Conservation (phyloP, 2,888 invertebrate species). For the Phorcus lineatus region DNA sequence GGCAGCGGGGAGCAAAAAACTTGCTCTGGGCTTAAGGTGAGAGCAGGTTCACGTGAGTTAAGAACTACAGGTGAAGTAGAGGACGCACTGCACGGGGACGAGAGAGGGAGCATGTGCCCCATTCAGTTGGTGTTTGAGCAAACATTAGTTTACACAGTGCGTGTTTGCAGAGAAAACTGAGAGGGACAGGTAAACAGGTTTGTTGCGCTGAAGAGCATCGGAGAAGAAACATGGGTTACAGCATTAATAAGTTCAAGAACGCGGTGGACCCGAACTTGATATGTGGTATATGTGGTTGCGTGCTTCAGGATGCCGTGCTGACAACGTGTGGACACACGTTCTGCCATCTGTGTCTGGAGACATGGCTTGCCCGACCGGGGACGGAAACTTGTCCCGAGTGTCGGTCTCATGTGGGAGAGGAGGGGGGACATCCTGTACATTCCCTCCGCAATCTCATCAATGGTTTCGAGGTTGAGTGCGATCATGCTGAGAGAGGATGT, state of each 20-base stretch:
- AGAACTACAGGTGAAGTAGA: too few relatives aligned
- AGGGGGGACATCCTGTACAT: conserved; percentile 63
- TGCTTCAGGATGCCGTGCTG: conserved; percentile 69
- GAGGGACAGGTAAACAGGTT: neutral
- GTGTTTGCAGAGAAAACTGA: neutral
- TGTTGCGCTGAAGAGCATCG: too few relatives aligned
- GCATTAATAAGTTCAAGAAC: conserved; percentile 59
- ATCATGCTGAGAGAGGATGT: conserved; percentile 62
- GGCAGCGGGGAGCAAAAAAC: too few relatives aligned
- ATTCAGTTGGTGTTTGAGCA: neutral
- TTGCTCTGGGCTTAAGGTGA: too few relatives aligned
- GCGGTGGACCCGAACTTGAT: conserved; percentile 70
- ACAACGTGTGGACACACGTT: conserved; percentile 73
- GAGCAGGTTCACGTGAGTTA: too few relatives aligned
- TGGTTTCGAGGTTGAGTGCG: conserved; percentile 65
- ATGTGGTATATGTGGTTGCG: conserved; percentile 70
- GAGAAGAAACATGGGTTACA: conserved; percentile 62
- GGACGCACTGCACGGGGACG: too few relatives aligned
- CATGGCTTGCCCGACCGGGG: conserved; percentile 66
- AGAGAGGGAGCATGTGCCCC: too few relatives aligned
- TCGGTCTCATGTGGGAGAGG: conserved; percentile 45
- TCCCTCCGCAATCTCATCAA: conserved; percentile 69
- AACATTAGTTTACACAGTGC: neutral
- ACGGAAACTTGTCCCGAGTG: conserved; percentile 70
- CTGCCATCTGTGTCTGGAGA: conserved; percentile 65